A percentile compares a stretch with the other conserved stretches of the same genome.
Evolutionary conservation across 92 coral and sea anemone species (phyloP).

Genomic region (Anthopleura xanthogrammica): DNA sequence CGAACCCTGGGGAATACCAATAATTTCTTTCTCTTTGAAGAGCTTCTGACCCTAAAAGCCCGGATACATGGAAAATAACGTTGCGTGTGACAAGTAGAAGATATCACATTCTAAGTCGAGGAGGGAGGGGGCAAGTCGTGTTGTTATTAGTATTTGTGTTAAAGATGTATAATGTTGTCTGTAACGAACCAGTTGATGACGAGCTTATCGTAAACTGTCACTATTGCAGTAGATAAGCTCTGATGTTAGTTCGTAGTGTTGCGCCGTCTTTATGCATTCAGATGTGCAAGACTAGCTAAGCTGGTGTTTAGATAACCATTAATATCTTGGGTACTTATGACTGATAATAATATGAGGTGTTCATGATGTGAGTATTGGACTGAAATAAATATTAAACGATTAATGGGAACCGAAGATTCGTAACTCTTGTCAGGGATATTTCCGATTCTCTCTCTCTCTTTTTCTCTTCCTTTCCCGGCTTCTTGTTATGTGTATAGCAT

Average conservation of each 20-base stretch:
- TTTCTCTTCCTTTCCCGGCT: no score
- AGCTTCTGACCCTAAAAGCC: no score
- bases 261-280: constrained; percentile 36
- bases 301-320: not conserved
- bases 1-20: no score
- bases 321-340: not conserved
- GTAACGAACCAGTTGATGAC: constrained; percentile 34
- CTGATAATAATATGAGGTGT: not conserved
- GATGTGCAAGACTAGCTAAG: constrained; percentile 10
- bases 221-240: constrained; percentile 33
- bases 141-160: not conserved
- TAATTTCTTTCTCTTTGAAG: no score
- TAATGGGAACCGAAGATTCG: not conserved
- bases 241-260: constrained; percentile 14
- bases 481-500: no score
- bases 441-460: no score
- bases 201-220: constrained; percentile 52
- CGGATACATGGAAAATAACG: no score
- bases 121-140: not conserved
- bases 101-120: no score
- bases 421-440: no score
- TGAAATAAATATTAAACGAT: not conserved
- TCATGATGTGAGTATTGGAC: not conserved
- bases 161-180: not conserved
- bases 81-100: no score